phyloP scores from a whole-genome alignment of 2,113 vertebrate species.

The Procavia capensis region DNA sequence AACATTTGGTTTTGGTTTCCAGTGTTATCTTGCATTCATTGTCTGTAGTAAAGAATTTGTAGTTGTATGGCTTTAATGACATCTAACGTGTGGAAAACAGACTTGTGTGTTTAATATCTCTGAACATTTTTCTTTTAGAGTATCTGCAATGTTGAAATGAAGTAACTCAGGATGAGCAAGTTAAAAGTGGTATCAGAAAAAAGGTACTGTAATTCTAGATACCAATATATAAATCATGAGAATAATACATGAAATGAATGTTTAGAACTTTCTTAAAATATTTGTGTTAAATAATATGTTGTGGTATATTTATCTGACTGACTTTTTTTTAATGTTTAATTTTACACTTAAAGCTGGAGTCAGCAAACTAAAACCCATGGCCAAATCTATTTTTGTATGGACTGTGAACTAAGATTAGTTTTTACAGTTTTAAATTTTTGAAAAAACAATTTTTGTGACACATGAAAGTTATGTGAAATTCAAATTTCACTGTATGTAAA shows the following conservation, averaged over 20 bases:
- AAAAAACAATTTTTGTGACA: no score
- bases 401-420: no score
- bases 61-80: neutral
- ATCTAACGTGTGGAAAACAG: neutral
- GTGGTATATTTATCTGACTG: neutral
- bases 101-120: conserved; percentile 27
- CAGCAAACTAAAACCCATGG: neutral
- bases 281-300: neutral
- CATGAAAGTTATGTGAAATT: neutral
- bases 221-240: neutral
- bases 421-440: no score
- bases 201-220: conserved; percentile 87
- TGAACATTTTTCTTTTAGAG: conserved; percentile 82
- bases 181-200: conserved; percentile 94
- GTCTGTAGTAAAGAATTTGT: neutral
- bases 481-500: neutral
- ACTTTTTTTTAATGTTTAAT: conserved; percentile 3
- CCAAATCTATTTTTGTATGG: no score
- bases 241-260: neutral
- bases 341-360: conserved; percentile 6
- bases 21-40: conserved; percentile 17
- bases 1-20: neutral
- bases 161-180: conserved; percentile 93
- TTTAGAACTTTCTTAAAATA: neutral
- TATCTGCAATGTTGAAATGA: conserved; percentile 89